A percentile compares a stretch with the other conserved stretches of the same genome.
phyloP scores from a whole-genome alignment of 2,888 invertebrate species.

The Patella caerulea region DNA sequence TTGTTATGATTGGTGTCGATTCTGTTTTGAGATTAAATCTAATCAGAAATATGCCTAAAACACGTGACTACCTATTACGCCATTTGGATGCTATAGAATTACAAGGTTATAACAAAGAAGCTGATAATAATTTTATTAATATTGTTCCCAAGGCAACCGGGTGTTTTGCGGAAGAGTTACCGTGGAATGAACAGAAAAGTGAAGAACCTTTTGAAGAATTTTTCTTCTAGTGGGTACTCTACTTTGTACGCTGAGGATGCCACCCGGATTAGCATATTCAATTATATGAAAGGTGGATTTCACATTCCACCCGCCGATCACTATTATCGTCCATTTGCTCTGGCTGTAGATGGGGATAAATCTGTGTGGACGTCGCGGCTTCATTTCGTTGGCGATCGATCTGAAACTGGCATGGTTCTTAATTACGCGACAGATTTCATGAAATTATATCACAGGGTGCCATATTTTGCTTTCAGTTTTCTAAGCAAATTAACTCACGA shows the following conservation, averaged over 20 bases:
- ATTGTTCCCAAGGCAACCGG: conserved; percentile 86
- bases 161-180: conserved; percentile 48
- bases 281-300: conserved; percentile 85
- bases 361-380: conserved; percentile 41
- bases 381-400: conserved; percentile 79
- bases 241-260: conserved; percentile 89
- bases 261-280: conserved; percentile 84
- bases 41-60: conserved; percentile 85
- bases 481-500: conserved; percentile 87
- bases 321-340: conserved; percentile 83
- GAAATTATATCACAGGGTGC: conserved; percentile 74
- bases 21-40: conserved; percentile 88
- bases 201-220: conserved; percentile 78
- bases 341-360: conserved; percentile 73
- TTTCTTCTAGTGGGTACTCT: conserved; percentile 79
- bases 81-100: conserved; percentile 82
- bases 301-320: conserved; percentile 84
- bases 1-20: conserved; percentile 78
- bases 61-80: conserved; percentile 75
- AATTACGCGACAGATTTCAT: conserved; percentile 79
- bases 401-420: conserved; percentile 80
- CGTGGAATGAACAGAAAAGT: conserved; percentile 70
- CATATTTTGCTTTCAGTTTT: conserved; percentile 88
- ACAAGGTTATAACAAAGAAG: conserved; percentile 92
- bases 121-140: conserved; percentile 94